Base-by-base conservation (phyloP, 1,140 invertebrate species). In the Ladona fulva region DNA sequence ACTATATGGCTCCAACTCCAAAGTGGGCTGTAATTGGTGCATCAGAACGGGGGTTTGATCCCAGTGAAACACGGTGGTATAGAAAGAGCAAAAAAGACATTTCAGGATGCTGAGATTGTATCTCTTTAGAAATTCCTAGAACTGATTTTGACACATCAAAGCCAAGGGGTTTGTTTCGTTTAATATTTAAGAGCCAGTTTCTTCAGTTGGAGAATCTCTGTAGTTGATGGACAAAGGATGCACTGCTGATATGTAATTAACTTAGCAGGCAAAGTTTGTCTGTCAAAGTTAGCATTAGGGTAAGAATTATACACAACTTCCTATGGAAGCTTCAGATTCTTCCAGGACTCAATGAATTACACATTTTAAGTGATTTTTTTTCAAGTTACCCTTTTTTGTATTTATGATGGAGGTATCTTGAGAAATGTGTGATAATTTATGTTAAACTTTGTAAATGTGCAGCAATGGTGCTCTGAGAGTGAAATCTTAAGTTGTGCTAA, bases 11-110 rank as follows among this genome's bases (percentile, higher is more conserved):
- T 14, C 82, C 83, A 76, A 90, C 89, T 14, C 90, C 90, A 7
- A 22, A 80, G 24, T 91, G 90, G 90, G 89, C 90, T 44, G 85
- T 88, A 24, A 89, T 85, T 83, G 90, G 90, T 5, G 83, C 87
- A 5, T 80, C 79, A 29, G 89, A 90, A 81, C 82, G 84, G 81
- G 90, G 90, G 6, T 91, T 91, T 83, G 89, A 91, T 83, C 90
- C 90, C 5, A 81, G 81, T 24, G 89, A 91, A 81, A 88, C 84
- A 0, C 82, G 89, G 78, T 89, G 87, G 84, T 84, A 84, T 78
- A 82, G 88, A 74, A 90, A 90, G 77, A 81, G 80, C 29, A 42
- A 82, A 78, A 79, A 85, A 83, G 82, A 82, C 24, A 80, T 82
- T 19, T 80, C 76, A 76, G 81, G 81, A 19, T 82, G 81, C 66